Conservation (phyloP, 2,113 vertebrate genomes). For the Podocnemis expansa region DNA sequence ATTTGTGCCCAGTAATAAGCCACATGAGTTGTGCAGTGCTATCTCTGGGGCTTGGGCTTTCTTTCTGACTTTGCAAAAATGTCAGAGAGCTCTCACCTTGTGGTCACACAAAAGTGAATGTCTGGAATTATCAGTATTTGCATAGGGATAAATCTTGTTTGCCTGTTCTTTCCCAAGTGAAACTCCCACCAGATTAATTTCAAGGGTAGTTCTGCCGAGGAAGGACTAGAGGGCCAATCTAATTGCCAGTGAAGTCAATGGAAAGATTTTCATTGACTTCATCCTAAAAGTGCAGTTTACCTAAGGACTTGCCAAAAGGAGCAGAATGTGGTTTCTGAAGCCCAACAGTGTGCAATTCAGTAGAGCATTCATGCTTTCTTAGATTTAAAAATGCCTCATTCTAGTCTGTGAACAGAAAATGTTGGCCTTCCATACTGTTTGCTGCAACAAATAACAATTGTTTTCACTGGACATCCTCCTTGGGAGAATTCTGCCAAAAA, state of each 20-base stretch:
- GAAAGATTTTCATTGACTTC: background rate
- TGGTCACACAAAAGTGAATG: background rate
- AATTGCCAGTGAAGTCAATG: background rate
- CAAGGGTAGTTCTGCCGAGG: background rate
- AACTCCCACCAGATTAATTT: background rate
- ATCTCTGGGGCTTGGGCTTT: background rate
- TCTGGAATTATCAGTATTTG: fast-evolving
- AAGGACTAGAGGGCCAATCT: background rate
- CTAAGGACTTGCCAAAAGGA: background rate
- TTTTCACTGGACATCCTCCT: background rate
- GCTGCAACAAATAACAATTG: background rate
- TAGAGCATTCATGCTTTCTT: fast-evolving
- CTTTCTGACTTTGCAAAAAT: background rate
- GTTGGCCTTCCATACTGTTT: background rate
- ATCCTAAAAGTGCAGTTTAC: background rate
- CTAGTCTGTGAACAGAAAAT: background rate
- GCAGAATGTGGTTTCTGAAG: background rate
- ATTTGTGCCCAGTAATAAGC: background rate
- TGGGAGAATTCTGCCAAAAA: background rate
- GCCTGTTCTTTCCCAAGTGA: background rate
- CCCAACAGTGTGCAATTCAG: fast-evolving
- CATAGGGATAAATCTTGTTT: background rate
- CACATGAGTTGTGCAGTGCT: background rate
- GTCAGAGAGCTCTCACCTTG: background rate
- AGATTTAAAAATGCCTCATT: background rate